Evolutionary conservation across 2,888 invertebrate genomes (phyloP), one percentile per base, ranked within the genome.

Genomic region (Eilema griseolum): DNA sequence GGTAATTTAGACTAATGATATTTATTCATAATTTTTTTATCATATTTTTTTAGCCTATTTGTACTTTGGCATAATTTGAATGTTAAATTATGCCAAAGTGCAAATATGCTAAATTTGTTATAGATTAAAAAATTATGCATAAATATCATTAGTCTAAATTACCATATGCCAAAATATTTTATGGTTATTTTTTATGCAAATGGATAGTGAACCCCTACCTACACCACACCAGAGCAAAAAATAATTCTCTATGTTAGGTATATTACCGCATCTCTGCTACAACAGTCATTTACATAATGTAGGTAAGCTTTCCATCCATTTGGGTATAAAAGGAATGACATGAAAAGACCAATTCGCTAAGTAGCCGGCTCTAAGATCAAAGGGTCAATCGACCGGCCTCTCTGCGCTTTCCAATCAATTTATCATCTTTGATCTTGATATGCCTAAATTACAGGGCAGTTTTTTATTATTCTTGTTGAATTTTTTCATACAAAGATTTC

Each of bases 291-390:
- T 74, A 37, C 65, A 75, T 78, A 76, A 78, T 80, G 24, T 67
- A 41, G 14, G 41, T 41, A 69, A 70, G 56, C 72, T 76, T 79
- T 79, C 74, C 71, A 70, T 77, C 78, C 73, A 79, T 83, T 85
- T 84, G 76, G 65, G 65, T 76, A 71, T 85, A 79, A 87, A 88
- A 85, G 84, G 75, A 76, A 87, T 84, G 91, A 92, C 91, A 90
- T 91, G 89, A 93, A 94, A 93, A 89, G 89, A 88, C 90, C 88
- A 93, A 94, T 94, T 83, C 75, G 70, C 88, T 93, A 89, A 94
- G 94, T 94, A 92, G 93, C 92, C 86, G 80, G 63, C 73, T 72
- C 76, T 63, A 72, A 80, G 82, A 85, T 85, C 86, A 90, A 90
- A 91, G 92, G 93, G 91, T 93, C 93, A 93, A 93, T 92, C 86